A percentile compares a stretch with the other conserved stretches of the same genome.
phyloP scores from a whole-genome alignment of 2,113 vertebrate genomes.

The Podocnemis expansa region DNA sequence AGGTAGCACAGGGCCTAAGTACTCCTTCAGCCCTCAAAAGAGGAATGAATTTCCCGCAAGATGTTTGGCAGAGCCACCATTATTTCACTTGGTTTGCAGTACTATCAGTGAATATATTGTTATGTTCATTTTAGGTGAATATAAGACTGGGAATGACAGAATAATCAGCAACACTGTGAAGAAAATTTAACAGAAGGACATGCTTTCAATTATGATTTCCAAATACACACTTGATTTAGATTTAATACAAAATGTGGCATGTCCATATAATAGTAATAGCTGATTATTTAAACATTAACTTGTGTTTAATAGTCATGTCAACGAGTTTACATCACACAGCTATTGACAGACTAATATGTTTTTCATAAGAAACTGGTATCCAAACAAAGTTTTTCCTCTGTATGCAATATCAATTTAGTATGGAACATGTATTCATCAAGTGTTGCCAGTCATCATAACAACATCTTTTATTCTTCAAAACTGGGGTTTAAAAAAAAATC shows the following conservation, averaged over 20 bases:
- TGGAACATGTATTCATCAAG: background rate
- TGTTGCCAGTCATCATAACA: slow-evolving; percentile 25
- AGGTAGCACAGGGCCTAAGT: background rate
- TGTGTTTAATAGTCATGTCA: background rate
- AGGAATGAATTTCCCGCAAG: background rate
- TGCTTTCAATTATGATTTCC: background rate
- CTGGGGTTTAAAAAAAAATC: background rate
- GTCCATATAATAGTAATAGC: background rate
- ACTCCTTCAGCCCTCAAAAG: background rate
- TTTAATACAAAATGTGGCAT: background rate
- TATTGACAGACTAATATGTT: background rate
- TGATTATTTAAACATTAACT: background rate
- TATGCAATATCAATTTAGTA: slow-evolving; percentile 23
- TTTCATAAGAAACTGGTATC: background rate
- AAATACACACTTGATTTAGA: background rate
- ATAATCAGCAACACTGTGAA: background rate
- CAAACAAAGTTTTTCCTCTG: background rate
- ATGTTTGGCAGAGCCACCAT: background rate
- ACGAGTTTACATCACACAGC: background rate
- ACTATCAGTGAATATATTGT: background rate
- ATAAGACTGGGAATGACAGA: background rate
- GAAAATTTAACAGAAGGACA: background rate
- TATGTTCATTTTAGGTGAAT: background rate
- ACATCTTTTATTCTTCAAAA: slow-evolving; percentile 51
- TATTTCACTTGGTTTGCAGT: background rate